Evolutionary conservation across 1,140 invertebrate species (phyloP).

Genomic region (Oryzaephilus surinamensis): DNA sequence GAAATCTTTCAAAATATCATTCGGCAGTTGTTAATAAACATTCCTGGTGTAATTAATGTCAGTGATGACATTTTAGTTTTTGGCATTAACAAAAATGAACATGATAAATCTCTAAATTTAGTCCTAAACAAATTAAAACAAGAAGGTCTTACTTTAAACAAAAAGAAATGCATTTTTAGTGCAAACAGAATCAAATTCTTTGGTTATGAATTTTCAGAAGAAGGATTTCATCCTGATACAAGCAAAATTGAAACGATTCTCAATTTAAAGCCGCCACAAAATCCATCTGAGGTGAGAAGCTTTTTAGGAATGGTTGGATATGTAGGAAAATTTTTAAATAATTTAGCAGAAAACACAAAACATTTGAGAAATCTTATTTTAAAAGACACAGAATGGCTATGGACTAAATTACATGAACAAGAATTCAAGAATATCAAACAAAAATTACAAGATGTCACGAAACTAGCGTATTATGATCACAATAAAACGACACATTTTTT

Average conservation of each 20-base stretch:
- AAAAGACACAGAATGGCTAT: conserved; percentile 2
- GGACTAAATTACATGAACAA: conserved; percentile 2
- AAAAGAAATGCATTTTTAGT: too few relatives aligned
- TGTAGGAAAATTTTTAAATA: conserved; percentile 31
- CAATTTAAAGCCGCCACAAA: conserved; percentile 26
- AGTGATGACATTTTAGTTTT: too few relatives aligned
- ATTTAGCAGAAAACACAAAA: conserved; percentile 15
- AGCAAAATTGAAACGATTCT: conserved; percentile 32
- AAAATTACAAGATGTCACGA: background rate
- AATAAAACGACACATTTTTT: background rate
- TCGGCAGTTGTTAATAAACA: background rate
- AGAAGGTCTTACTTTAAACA: too few relatives aligned
- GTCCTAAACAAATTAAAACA: too few relatives aligned
- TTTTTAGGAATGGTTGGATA: too few relatives aligned
- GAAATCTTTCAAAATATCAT: background rate
- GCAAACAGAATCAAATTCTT: too few relatives aligned
- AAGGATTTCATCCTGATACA: conserved; percentile 27
- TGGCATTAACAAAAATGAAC: too few relatives aligned
- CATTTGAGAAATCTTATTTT: background rate
- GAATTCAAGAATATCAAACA: conserved; percentile 3
- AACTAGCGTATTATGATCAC: conserved; percentile 6
- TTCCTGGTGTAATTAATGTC: background rate
- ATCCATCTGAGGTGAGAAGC: conserved; percentile 27
- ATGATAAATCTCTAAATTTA: too few relatives aligned
- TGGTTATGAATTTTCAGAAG: too few relatives aligned